phyloP scores from a whole-genome alignment of 2,113 vertebrate genomes.

The Platysternon megacephalum region DNA sequence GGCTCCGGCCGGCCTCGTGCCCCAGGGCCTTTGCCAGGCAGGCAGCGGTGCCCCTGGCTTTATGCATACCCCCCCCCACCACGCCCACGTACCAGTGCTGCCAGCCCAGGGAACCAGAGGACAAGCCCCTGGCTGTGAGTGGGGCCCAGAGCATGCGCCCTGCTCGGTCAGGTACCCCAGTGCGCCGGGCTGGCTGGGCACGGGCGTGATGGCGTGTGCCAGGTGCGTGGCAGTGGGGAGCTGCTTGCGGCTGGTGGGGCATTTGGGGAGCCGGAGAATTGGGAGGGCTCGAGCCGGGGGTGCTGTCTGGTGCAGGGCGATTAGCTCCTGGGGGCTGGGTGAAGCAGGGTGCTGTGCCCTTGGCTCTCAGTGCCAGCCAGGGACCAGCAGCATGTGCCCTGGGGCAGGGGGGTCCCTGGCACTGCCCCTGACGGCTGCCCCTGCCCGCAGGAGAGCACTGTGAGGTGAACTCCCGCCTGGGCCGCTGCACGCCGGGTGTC shows the following conservation, averaged over 20 bases:
- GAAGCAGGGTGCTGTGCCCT: not conserved
- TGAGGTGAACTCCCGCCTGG: slow-evolving; percentile 87
- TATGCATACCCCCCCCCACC: not conserved
- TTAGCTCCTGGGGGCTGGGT: not conserved
- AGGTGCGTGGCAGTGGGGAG: not conserved
- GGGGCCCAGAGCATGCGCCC: too few species aligned
- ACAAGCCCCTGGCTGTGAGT: too few species aligned
- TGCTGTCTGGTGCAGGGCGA: not conserved
- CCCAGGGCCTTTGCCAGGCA: not conserved
- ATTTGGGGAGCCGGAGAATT: too few species aligned
- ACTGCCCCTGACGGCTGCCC: not conserved
- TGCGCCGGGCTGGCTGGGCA: too few species aligned
- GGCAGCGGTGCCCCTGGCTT: not conserved
- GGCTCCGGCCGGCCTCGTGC: too few species aligned
- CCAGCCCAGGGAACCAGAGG: not conserved
- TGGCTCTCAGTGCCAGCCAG: not conserved
- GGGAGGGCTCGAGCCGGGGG: too few species aligned
- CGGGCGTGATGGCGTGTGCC: too few species aligned
- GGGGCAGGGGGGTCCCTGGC: not conserved
- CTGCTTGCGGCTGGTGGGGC: not conserved
- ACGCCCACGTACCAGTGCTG: not conserved
- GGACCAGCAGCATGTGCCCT: not conserved
- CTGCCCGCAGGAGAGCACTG: slow-evolving; percentile 85
- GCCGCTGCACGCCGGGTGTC: slow-evolving; percentile 87
- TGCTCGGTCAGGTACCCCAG: too few species aligned